These are phyloP conservation scores for Arvicanthis niloticus DNA, from an alignment of 2,113 vertebrate genomes.

Conservation along the genomic window DNA sequence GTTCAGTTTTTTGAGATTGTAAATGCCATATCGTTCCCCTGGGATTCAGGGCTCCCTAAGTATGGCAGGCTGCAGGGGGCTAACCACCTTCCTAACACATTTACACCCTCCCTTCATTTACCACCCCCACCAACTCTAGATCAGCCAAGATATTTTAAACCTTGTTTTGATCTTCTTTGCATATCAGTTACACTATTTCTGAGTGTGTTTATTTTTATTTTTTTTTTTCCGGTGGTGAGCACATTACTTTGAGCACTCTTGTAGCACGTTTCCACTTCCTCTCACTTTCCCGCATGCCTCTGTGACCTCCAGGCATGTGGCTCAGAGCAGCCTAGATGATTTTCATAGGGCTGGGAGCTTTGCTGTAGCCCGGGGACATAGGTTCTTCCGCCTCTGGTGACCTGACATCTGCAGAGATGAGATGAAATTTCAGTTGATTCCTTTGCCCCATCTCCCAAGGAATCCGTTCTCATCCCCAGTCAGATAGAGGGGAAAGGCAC, in stretches of 20 bases:
- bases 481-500: background rate
- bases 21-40: background rate
- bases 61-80: background rate
- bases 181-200: slow-evolving; percentile 93
- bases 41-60: background rate
- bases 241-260: slow-evolving; percentile 77
- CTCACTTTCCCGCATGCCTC: slow-evolving; percentile 83
- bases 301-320: background rate
- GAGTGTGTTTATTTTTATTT: slow-evolving; percentile 88
- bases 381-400: background rate
- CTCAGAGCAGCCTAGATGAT: slow-evolving; percentile 12
- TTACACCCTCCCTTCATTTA: slow-evolving; percentile 58
- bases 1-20: background rate
- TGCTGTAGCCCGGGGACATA: slow-evolving; percentile 19
- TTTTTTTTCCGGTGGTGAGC: slow-evolving; percentile 88
- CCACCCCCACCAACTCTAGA: slow-evolving; percentile 58
- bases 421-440: slow-evolving; percentile 38
- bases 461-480: background rate
- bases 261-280: slow-evolving; percentile 88
- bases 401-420: background rate
- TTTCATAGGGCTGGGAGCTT: slow-evolving; percentile 46
- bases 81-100: slow-evolving; percentile 25
- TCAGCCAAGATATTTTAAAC: slow-evolving; percentile 84
- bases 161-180: slow-evolving; percentile 88
- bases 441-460: background rate